A percentile compares a stretch with the other conserved stretches of the same genome.
These are phyloP conservation scores for Uloborus plumipes DNA, from an alignment of 2,888 invertebrate genomes.

Conservation along the genomic window DNA sequence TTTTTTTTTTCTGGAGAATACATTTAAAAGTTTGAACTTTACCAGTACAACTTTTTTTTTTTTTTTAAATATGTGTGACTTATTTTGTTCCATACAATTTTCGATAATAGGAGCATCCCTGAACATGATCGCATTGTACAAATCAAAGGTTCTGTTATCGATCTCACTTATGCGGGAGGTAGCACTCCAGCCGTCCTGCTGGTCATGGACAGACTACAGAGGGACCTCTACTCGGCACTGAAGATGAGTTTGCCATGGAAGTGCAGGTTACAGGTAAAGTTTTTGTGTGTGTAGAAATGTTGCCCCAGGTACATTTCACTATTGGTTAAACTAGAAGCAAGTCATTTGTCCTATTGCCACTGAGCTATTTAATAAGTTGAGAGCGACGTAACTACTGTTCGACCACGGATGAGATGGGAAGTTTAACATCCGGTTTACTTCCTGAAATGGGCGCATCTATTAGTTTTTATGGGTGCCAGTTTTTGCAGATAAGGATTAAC, in stretches of 20 bases:
- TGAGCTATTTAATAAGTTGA: no score
- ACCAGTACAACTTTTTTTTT: neutral
- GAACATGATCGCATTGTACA: slow-evolving; percentile 80
- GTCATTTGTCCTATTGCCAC: neutral
- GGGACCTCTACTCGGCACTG: slow-evolving; percentile 85
- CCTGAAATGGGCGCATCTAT: no score
- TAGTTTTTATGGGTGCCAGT: no score
- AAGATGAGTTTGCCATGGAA: slow-evolving; percentile 79
- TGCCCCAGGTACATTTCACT: no score
- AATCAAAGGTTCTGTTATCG: slow-evolving; percentile 82
- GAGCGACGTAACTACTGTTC: no score
- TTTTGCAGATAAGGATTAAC: no score
- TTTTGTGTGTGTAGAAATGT: neutral
- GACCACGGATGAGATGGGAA: no score
- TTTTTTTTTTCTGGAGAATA: neutral
- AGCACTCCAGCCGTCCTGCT: slow-evolving; percentile 82
- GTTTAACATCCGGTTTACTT: no score
- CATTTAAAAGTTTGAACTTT: neutral
- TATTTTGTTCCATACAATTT: neutral
- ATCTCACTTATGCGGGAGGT: slow-evolving; percentile 80
- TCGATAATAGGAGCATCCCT: slow-evolving; percentile 79
- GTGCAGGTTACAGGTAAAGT: slow-evolving; percentile 74
- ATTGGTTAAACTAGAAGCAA: neutral
- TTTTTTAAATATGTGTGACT: neutral
- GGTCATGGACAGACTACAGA: slow-evolving; percentile 81